These are phyloP conservation scores for Campoplex nolae DNA, from an alignment of 2,888 invertebrate species.

Conservation along the genomic window DNA sequence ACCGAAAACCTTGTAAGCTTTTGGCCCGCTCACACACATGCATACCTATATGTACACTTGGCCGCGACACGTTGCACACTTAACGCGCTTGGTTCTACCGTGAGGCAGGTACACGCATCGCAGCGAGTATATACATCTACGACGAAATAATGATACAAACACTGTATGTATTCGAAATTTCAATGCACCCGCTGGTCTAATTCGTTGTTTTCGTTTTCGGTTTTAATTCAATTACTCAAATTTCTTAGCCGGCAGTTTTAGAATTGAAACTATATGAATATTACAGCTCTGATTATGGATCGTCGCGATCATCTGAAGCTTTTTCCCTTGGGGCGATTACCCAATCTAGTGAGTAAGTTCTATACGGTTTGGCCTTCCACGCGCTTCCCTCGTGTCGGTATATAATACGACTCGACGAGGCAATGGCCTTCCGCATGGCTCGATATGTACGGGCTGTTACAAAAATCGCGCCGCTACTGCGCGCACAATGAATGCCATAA, in stretches of 20 bases:
- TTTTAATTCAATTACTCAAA: no score
- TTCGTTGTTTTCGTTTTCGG: no score
- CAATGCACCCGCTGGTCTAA: not conserved
- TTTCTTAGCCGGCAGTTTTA: not conserved
- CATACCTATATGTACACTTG: not conserved
- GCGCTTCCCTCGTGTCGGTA: conserved; percentile 67
- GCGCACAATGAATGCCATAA: no score
- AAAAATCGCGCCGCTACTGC: not conserved
- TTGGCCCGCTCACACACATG: not conserved
- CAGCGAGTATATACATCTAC: no score
- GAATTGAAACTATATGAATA: not conserved
- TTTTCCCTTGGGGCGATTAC: conserved; percentile 69
- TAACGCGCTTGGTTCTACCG: conserved; percentile 13
- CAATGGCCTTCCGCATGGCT: conserved; percentile 76
- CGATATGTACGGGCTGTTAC: conserved; percentile 37
- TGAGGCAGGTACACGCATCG: not conserved
- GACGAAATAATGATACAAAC: no score
- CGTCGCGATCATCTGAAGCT: not conserved
- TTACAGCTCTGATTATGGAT: conserved; percentile 9
- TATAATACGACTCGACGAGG: conserved; percentile 68
- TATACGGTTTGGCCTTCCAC: conserved; percentile 76
- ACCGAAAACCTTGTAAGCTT: conserved; percentile 67
- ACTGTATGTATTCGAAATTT: no score
- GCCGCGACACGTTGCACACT: conserved; percentile 56
- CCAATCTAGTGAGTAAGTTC: conserved; percentile 71